These are phyloP conservation scores for Aratinga solstitialis DNA, from an alignment of 2,797 vertebrate genomes.

Conservation along the genomic window DNA sequence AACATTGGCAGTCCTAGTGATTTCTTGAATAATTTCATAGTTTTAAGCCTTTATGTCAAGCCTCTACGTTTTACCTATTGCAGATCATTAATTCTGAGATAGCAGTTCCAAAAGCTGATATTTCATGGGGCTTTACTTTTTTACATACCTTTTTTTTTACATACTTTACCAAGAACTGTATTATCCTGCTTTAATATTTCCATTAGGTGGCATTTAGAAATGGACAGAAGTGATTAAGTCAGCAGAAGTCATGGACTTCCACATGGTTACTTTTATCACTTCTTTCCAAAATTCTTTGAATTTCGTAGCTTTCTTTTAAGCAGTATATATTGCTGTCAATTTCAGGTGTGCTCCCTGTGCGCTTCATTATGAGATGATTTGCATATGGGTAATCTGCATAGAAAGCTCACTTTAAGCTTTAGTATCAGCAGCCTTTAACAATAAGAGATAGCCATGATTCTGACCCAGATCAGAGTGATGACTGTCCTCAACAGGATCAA, in stretches of 20 bases:
- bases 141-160: neutral
- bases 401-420: neutral
- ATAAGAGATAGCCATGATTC: neutral
- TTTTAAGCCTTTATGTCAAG: neutral
- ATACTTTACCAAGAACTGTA: neutral
- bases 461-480: neutral
- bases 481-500: neutral
- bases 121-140: neutral
- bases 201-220: neutral
- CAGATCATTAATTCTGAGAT: neutral
- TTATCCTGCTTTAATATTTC: neutral
- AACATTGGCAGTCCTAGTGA: neutral
- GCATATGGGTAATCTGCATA: neutral
- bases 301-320: neutral
- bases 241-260: neutral
- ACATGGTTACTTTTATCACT: neutral
- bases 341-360: neutral
- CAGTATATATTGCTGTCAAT: neutral
- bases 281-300: neutral
- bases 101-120: neutral
- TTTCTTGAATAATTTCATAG: neutral
- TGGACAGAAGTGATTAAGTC: neutral
- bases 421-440: neutral
- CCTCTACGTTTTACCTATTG: neutral
- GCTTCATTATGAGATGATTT: neutral